phyloP scores from a whole-genome alignment of 2,888 invertebrate species.

The Charanyca ferruginea region DNA sequence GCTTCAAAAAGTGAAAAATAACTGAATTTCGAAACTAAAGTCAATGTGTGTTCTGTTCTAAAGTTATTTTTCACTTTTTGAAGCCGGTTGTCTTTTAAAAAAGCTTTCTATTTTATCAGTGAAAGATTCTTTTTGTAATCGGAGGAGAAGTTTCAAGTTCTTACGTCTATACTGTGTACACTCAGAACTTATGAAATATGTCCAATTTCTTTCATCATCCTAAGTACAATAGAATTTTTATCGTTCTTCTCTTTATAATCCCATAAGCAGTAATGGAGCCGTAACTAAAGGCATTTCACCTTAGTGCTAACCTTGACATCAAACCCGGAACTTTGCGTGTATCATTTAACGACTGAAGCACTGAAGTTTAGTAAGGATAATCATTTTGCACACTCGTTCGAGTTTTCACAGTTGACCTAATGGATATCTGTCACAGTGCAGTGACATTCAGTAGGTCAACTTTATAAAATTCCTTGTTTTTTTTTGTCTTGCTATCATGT shows the following conservation, averaged over 20 bases:
- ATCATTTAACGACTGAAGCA: constrained; percentile 40
- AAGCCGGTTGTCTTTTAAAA: too few species aligned
- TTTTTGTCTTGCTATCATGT: neutral
- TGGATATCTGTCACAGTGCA: constrained; percentile 18
- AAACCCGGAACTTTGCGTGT: constrained; percentile 36
- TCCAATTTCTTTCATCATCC: neutral
- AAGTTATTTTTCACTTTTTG: too few species aligned
- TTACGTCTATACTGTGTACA: neutral
- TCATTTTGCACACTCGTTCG: constrained; percentile 43
- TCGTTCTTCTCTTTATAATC: constrained; percentile 19
- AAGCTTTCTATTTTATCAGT: too few species aligned
- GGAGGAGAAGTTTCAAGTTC: too few species aligned
- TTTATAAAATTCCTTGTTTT: neutral
- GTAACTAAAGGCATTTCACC: constrained; percentile 24
- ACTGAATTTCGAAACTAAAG: too few species aligned
- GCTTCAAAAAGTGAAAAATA: too few species aligned
- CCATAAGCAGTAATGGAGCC: constrained; percentile 37
- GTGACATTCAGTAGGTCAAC: constrained; percentile 11
- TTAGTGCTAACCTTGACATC: constrained; percentile 45
- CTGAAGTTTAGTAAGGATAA: constrained; percentile 26
- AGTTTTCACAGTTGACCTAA: constrained; percentile 42
- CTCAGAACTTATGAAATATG: neutral
- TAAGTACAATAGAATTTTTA: neutral
- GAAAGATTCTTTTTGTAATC: too few species aligned
- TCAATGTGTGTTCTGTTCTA: too few species aligned